Percentiles rank a stretch among this genome's conserved stretches.
These are phyloP conservation scores for Microctonus hyperodae DNA, from an alignment of 2,888 invertebrate genomes.

Conservation along the genomic window DNA sequence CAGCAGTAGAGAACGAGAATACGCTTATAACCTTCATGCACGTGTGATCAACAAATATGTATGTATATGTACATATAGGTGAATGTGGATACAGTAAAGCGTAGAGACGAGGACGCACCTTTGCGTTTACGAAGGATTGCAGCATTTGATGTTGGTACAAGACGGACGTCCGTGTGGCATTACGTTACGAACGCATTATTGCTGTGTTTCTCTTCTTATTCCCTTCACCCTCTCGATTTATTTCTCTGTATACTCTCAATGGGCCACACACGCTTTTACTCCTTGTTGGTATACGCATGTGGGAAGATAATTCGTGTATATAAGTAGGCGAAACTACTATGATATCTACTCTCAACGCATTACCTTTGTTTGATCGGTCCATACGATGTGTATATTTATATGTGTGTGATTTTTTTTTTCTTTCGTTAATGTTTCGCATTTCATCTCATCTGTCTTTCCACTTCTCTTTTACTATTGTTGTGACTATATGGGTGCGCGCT, in stretches of 20 bases:
- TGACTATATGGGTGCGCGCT: background rate
- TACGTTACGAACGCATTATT: conserved; percentile 47
- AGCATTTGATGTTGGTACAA: conserved; percentile 55
- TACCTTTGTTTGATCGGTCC: background rate
- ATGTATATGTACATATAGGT: too few relatives aligned
- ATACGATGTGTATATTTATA: background rate
- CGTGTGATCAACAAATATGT: conserved; percentile 10
- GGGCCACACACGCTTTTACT: conserved; percentile 35
- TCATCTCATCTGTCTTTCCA: background rate
- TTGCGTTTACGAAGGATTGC: conserved; percentile 49
- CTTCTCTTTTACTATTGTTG: background rate
- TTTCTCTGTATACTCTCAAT: conserved; percentile 10
- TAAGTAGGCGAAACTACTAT: conserved; percentile 22
- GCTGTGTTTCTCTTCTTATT: background rate
- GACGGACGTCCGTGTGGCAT: conserved; percentile 52
- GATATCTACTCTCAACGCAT: background rate
- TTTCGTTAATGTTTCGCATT: background rate
- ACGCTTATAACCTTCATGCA: background rate
- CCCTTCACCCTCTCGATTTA: conserved; percentile 21
- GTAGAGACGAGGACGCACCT: conserved; percentile 23
- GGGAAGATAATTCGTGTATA: conserved; percentile 26
- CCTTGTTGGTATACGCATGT: conserved; percentile 22
- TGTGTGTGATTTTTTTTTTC: background rate
- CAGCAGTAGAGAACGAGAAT: background rate
- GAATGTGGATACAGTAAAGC: too few relatives aligned